Percentiles rank a stretch among this genome's conserved stretches.
Evolutionary conservation across 2,113 vertebrate genomes (phyloP).

Genomic region (Ictalurus furcatus): DNA sequence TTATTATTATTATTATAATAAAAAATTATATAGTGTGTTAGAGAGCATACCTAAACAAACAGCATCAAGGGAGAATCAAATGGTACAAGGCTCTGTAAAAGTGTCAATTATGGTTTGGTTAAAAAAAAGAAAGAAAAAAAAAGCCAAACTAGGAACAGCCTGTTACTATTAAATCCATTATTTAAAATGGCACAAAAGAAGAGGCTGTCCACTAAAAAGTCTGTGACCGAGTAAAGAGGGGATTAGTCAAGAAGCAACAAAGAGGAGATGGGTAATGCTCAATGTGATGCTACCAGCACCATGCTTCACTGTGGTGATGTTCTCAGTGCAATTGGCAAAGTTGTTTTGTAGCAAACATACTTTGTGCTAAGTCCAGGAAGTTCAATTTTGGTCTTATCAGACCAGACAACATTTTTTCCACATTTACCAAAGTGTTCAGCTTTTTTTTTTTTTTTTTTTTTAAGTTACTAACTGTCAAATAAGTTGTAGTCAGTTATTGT

Average conservation of each 20-base stretch:
- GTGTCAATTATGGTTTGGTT: background rate
- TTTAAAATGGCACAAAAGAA: background rate
- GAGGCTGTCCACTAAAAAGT: too few species aligned
- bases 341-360: background rate
- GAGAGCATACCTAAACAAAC: too few species aligned
- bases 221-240: background rate
- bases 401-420: too few species aligned
- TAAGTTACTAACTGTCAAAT: too few species aligned
- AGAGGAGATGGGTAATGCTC: background rate
- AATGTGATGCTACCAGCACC: background rate
- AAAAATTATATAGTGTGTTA: too few species aligned
- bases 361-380: background rate
- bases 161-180: background rate
- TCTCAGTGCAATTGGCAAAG: background rate
- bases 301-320: background rate
- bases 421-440: too few species aligned
- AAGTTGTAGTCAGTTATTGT: background rate
- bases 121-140: background rate
- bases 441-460: too few species aligned
- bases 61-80: too few species aligned
- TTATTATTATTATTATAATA: too few species aligned
- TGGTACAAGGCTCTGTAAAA: background rate
- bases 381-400: background rate
- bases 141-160: background rate
- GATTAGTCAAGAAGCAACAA: background rate